Evolutionary conservation across 2,888 invertebrate genomes (phyloP), one percentile per base, ranked within the genome.

Genomic region (Biston stratarius): DNA sequence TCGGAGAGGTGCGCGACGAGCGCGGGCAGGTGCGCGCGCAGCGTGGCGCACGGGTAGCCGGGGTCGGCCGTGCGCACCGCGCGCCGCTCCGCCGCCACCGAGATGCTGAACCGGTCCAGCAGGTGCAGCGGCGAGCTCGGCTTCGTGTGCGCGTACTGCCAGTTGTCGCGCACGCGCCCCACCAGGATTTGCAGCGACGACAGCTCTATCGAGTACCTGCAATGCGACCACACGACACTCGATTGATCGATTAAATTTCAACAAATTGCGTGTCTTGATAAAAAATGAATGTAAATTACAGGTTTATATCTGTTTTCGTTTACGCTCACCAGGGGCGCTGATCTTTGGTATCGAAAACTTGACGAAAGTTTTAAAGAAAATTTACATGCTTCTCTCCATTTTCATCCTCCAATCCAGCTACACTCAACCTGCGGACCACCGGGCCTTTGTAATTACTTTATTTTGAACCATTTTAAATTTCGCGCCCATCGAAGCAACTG

Each of bases 1-100:
- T 99, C 99, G 90, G 97, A 98, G 53, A 99, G 95, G 88, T 99
- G 99, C 59, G 97, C 97, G 44, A 97, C 96, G 15, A 99, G 94
- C 85, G 97, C 96, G 0, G 99, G 98, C 75, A 99, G 94, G 71
- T 97, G 97, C 55, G 98, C 99, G 73, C 96, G 96, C 48, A 99
- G 89, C 48, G 97, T 97, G 36, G 97, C 94, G 69, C 96, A 96
- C 1, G 99, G 99, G 94, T 96, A 98, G 82, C 96, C 96, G 2
- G 98, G 98, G 94, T 98, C 98, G 51, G 95, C 91, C 5, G 98
- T 98, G 75, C 96, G 95, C 48, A 99, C 96, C 75, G 97, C 95
- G 73, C 98, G 95, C 62, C 98, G 94, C 87, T 98, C 97, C 76
- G 97, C 95, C 92, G 97, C 95, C 48, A 96, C 83, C 36, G 95